A percentile compares a stretch with the other conserved stretches of the same genome.
Evolutionary conservation across 2,797 vertebrate genomes (phyloP).

Genomic region (Anguilla anguilla): DNA sequence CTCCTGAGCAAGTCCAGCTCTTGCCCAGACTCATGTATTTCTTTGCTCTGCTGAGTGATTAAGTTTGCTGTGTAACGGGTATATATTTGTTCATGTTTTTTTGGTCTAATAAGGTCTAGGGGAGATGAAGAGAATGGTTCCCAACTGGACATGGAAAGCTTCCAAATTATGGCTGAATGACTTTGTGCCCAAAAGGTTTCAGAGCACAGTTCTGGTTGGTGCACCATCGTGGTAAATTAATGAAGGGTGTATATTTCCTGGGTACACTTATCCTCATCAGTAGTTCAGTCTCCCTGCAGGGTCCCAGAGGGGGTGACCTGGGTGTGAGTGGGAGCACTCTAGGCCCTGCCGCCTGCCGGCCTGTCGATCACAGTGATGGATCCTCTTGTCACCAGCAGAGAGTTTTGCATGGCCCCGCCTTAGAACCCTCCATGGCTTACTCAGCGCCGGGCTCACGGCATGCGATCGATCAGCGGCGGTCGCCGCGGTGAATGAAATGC

Average conservation of each 20-base stretch:
- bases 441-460: constrained; percentile 73
- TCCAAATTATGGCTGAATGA: background rate
- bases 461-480: constrained; percentile 79
- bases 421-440: constrained; percentile 73
- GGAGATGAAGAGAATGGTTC: background rate
- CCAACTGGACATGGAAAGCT: background rate
- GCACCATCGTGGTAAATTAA: background rate
- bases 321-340: background rate
- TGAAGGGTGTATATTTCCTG: background rate
- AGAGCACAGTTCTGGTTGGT: background rate
- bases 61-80: background rate
- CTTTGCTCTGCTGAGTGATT: background rate
- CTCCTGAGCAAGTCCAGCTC: background rate
- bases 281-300: background rate
- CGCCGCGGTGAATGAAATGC: constrained; percentile 70
- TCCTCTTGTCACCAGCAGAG: constrained; percentile 68
- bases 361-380: constrained; percentile 70
- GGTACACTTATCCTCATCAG: background rate
- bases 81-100: background rate
- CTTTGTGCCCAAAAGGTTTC: background rate
- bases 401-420: constrained; percentile 64
- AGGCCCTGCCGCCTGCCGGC: constrained; percentile 40
- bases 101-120: too few relatives aligned
- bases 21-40: background rate
- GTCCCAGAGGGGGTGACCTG: background rate